Conservation (phyloP, 1,140 invertebrate species). For the Monochamus saltuarius region DNA sequence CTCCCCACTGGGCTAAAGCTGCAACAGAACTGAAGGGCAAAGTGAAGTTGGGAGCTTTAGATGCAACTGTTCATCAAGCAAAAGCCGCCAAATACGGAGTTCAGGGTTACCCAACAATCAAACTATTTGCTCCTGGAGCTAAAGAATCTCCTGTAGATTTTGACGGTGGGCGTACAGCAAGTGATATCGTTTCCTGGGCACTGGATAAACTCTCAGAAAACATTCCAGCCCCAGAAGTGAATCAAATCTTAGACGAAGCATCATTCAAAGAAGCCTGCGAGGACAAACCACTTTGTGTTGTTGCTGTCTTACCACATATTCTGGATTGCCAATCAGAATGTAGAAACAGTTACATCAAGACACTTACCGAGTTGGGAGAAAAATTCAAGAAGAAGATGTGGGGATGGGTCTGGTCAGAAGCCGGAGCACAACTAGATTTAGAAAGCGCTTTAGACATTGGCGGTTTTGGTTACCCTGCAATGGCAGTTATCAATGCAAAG, state of each 20-base stretch:
- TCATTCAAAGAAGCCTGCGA: conserved; percentile 76
- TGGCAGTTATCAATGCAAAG: conserved; percentile 94
- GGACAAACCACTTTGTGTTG: conserved; percentile 86
- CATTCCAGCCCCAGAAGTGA: conserved; percentile 86
- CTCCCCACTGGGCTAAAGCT: conserved; percentile 92
- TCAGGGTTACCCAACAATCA: conserved; percentile 96
- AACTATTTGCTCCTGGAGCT: conserved; percentile 85
- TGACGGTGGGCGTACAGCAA: conserved; percentile 86
- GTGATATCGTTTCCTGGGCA: conserved; percentile 91
- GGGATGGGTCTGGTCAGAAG: conserved; percentile 98
- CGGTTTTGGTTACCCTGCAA: conserved; percentile 87
- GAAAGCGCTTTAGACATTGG: conserved; percentile 93
- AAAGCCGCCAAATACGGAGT: conserved; percentile 80
- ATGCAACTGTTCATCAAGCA: conserved; percentile 88
- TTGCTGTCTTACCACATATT: conserved; percentile 94
- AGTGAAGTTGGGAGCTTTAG: conserved; percentile 92
- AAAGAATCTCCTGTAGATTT: conserved; percentile 79
- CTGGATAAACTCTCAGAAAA: conserved; percentile 83
- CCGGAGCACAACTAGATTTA: conserved; percentile 85
- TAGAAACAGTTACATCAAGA: conserved; percentile 84
- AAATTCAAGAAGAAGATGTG: conserved; percentile 96
- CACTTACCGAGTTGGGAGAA: conserved; percentile 76
- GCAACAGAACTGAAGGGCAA: conserved; percentile 63
- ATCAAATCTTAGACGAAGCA: conserved; percentile 65
- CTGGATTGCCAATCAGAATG: conserved; percentile 96